A percentile compares a stretch with the other conserved stretches of the same genome.
Evolutionary conservation across 2,797 vertebrate species (phyloP).

Genomic region (Sebastes nivosus): DNA sequence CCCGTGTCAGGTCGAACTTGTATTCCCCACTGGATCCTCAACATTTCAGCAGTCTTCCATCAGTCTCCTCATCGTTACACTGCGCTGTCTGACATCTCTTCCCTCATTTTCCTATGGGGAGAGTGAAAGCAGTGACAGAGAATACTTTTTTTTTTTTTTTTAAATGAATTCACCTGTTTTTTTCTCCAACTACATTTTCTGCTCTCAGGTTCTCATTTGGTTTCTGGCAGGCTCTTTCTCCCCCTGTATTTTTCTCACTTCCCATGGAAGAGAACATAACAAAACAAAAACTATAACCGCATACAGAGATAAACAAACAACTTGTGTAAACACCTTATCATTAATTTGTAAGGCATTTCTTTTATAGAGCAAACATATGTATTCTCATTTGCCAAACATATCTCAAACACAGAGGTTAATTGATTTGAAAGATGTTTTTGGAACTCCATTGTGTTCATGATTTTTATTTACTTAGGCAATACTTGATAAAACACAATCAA

Average conservation of each 20-base stretch:
- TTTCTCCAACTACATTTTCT: not conserved
- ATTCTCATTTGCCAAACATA: slow-evolving; percentile 16
- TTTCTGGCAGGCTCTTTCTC: not conserved
- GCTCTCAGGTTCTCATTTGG: not conserved
- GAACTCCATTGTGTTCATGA: not conserved
- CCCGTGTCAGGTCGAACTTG: slow-evolving; percentile 5
- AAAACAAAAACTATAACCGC: not conserved
- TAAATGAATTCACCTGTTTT: not conserved
- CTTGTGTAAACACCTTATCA: not conserved
- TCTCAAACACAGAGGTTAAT: slow-evolving; percentile 38
- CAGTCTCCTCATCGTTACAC: slow-evolving; percentile 8
- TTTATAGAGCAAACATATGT: not conserved
- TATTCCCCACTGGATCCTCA: slow-evolving; percentile 17
- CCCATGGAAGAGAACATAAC: not conserved
- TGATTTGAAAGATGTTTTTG: slow-evolving; percentile 27
- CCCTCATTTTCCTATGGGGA: slow-evolving; percentile 21
- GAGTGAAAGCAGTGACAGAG: slow-evolving; percentile 6
- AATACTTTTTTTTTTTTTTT: not conserved
- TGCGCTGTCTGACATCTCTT: slow-evolving; percentile 22
- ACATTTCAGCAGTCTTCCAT: slow-evolving; percentile 23
- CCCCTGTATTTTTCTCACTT: not conserved
- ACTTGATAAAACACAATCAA: slow-evolving; percentile 40
- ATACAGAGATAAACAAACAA: not conserved
- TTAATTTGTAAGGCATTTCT: not conserved
- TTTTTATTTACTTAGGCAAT: slow-evolving; percentile 15